phyloP scores from a whole-genome alignment of 35 echinoderm and acorn worm species.

The Apostichopus japonicus region DNA sequence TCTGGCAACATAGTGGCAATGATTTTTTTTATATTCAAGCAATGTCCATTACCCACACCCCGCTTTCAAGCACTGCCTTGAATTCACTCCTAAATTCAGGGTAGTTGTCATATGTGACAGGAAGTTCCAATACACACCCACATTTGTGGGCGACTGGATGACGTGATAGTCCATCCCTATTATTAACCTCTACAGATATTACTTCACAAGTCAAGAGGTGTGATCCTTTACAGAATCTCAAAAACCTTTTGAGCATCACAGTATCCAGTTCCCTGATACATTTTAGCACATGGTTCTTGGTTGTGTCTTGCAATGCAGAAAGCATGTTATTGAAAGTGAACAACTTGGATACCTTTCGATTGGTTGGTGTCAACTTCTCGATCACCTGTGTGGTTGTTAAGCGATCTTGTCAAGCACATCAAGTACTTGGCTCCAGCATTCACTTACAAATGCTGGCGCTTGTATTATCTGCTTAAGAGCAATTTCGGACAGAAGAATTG shows the following conservation, averaged over 20 bases:
- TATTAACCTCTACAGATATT: conserved; percentile 11
- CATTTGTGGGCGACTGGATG: conserved; percentile 50
- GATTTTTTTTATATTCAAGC: neutral
- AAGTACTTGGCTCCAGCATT: conserved; percentile 41
- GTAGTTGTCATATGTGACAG: conserved; percentile 42
- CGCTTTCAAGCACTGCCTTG: conserved; percentile 40
- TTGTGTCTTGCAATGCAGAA: neutral
- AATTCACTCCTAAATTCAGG: conserved; percentile 59
- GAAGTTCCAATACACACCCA: conserved; percentile 34
- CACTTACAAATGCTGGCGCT: conserved; percentile 50
- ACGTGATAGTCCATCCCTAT: conserved; percentile 1
- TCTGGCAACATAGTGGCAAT: too few species aligned
- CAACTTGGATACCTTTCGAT: conserved; percentile 6
- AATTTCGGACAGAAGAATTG: conserved; percentile 30
- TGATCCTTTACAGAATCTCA: conserved; percentile 47
- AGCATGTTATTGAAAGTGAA: conserved; percentile 23
- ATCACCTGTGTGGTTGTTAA: conserved; percentile 8
- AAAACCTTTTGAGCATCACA: conserved; percentile 15
- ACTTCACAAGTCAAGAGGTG: neutral
- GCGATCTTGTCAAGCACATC: neutral
- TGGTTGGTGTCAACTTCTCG: neutral
- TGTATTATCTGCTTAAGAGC: conserved; percentile 56
- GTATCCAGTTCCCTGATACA: neutral
- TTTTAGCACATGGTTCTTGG: conserved; percentile 12
- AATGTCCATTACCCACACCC: conserved; percentile 47